These are phyloP conservation scores for Shargacucullia verbasci DNA, from an alignment of 2,888 invertebrate genomes.

Conservation along the genomic window DNA sequence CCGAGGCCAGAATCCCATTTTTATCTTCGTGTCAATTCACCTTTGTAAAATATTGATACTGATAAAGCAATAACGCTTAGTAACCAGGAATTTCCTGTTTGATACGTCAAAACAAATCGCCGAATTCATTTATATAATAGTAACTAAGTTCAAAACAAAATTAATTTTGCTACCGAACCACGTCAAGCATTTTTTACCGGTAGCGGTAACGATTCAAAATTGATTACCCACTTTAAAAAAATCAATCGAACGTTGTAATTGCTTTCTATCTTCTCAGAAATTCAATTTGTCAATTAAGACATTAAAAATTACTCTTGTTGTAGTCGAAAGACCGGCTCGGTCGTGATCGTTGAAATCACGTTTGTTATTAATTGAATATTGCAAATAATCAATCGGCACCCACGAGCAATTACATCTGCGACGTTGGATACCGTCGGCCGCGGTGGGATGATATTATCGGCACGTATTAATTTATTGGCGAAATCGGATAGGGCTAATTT, in stretches of 20 bases:
- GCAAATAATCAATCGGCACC: constrained; percentile 81
- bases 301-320: constrained; percentile 70
- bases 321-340: constrained; percentile 60
- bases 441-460: constrained; percentile 76
- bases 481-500: constrained; percentile 81
- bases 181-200: constrained; percentile 60
- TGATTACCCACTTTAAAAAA: constrained; percentile 65
- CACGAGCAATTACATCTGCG: constrained; percentile 71
- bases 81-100: constrained; percentile 78
- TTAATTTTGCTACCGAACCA: constrained; percentile 60
- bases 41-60: constrained; percentile 78
- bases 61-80: constrained; percentile 74
- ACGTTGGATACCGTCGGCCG: constrained; percentile 70
- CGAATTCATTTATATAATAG: constrained; percentile 57
- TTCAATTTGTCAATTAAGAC: constrained; percentile 77
- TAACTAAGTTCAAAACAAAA: constrained; percentile 53
- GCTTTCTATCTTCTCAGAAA: constrained; percentile 66
- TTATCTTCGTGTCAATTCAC: constrained; percentile 76
- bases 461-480: constrained; percentile 82
- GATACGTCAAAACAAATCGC: constrained; percentile 56
- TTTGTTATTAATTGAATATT: constrained; percentile 81
- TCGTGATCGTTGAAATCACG: constrained; percentile 77
- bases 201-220: constrained; percentile 62
- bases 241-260: constrained; percentile 66
- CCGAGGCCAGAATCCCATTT: constrained; percentile 67